Conservation (phyloP, 2,113 vertebrate species). For the Canis aureus region DNA sequence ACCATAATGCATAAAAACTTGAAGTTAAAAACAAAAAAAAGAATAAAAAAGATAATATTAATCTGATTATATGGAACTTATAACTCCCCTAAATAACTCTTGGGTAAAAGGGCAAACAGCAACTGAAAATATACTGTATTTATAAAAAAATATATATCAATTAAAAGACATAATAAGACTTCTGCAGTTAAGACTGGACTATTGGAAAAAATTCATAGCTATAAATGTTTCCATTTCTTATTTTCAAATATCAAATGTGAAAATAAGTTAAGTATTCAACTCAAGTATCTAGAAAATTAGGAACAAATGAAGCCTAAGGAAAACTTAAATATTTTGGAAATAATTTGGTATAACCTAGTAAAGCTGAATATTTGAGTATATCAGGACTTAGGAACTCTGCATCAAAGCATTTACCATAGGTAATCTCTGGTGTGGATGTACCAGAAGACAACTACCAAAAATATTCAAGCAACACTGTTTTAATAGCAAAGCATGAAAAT, state of each 20-base stretch:
- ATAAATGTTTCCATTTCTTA: background rate
- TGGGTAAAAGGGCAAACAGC: conserved; percentile 7
- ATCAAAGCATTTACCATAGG: background rate
- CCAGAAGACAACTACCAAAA: background rate
- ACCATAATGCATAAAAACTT: background rate
- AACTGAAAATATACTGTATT: background rate
- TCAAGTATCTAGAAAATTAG: conserved; percentile 31
- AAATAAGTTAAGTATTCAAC: conserved; percentile 29
- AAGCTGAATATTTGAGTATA: background rate
- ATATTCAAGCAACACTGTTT: background rate
- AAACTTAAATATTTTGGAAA: conserved; percentile 27
- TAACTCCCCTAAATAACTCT: conserved; percentile 6
- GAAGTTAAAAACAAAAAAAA: conserved; percentile 20
- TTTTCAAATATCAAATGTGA: conserved; percentile 28
- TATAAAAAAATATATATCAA: background rate
- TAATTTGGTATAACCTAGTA: background rate
- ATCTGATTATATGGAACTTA: background rate
- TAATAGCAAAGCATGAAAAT: conserved; percentile 2
- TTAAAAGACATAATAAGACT: background rate
- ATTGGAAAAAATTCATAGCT: background rate
- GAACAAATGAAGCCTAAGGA: conserved; percentile 31
- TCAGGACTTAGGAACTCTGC: background rate
- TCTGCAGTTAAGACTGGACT: background rate
- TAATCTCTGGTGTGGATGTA: background rate
- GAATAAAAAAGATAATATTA: conserved; percentile 25